These are phyloP conservation scores for Myodes glareolus DNA, from an alignment of 2,113 vertebrate genomes.

Conservation along the genomic window DNA sequence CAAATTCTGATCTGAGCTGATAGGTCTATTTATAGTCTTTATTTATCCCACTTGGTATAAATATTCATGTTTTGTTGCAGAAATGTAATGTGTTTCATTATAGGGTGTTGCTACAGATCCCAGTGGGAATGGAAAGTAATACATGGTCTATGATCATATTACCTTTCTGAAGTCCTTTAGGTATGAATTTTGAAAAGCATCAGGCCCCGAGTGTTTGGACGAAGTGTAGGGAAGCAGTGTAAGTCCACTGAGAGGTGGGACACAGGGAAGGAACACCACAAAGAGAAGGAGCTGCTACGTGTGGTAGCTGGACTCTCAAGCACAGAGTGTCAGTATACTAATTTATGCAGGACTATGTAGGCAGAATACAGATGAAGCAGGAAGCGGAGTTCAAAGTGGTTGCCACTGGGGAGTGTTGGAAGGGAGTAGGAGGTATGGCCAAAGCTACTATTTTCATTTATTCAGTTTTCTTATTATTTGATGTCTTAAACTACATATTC, in stretches of 20 bases:
- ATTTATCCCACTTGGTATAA: not conserved
- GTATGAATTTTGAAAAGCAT: slow-evolving; percentile 28
- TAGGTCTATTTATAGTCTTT: not conserved
- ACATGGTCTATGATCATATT: not conserved
- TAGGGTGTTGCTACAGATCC: not conserved
- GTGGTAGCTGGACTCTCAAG: not conserved
- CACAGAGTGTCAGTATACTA: not conserved
- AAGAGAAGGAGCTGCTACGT: not conserved
- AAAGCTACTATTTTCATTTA: slow-evolving; percentile 4
- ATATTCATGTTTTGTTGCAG: slow-evolving; percentile 44
- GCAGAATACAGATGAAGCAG: slow-evolving; percentile 7
- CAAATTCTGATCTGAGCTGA: slow-evolving; percentile 37
- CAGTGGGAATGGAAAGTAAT: not conserved
- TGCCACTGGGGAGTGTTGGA: not conserved
- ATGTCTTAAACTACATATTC: not conserved
- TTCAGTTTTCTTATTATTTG: slow-evolving; percentile 32
- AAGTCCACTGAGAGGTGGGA: not conserved
- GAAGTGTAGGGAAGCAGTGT: not conserved
- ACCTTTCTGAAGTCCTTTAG: slow-evolving; percentile 28
- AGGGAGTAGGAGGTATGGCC: not conserved
- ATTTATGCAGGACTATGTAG: slow-evolving; percentile 9
- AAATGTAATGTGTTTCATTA: slow-evolving; percentile 55
- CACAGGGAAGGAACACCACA: not conserved
- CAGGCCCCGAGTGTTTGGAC: not conserved
- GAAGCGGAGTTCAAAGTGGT: not conserved